These are phyloP conservation scores for Nemoura dubitans DNA, from an alignment of 2,888 invertebrate species.

Conservation along the genomic window DNA sequence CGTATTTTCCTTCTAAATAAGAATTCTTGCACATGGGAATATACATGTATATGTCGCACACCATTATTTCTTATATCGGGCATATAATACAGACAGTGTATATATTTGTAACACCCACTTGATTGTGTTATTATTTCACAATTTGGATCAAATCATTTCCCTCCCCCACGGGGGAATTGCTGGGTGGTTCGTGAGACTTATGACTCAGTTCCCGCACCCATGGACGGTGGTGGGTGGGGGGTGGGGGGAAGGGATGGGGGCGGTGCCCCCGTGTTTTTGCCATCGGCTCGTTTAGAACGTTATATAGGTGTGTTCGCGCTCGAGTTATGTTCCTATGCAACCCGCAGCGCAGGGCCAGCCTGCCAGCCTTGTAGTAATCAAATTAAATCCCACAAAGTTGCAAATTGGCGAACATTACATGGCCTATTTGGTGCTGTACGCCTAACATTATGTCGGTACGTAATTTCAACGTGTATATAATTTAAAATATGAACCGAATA, in stretches of 20 bases:
- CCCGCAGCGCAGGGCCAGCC: not conserved
- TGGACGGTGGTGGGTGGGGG: too few relatives aligned
- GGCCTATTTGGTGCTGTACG: not conserved
- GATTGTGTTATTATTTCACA: not conserved
- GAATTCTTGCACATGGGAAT: not conserved
- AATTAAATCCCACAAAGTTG: not conserved
- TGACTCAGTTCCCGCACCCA: not conserved
- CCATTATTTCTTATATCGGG: not conserved
- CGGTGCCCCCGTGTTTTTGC: not conserved
- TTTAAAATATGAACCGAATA: constrained; percentile 12
- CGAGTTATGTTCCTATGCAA: not conserved
- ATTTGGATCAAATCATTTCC: not conserved
- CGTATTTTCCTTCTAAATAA: not conserved
- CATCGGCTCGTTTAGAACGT: not conserved
- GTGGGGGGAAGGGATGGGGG: too few relatives aligned
- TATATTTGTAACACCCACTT: not conserved
- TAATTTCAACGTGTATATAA: not conserved
- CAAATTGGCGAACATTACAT: not conserved
- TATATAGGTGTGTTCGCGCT: not conserved
- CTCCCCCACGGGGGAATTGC: not conserved
- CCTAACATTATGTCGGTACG: not conserved
- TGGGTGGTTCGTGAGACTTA: not conserved
- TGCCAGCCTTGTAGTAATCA: not conserved
- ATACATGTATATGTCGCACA: not conserved
- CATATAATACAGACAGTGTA: not conserved